Base-by-base conservation (phyloP, 2,888 invertebrate species). In the Brenthis ino region DNA sequence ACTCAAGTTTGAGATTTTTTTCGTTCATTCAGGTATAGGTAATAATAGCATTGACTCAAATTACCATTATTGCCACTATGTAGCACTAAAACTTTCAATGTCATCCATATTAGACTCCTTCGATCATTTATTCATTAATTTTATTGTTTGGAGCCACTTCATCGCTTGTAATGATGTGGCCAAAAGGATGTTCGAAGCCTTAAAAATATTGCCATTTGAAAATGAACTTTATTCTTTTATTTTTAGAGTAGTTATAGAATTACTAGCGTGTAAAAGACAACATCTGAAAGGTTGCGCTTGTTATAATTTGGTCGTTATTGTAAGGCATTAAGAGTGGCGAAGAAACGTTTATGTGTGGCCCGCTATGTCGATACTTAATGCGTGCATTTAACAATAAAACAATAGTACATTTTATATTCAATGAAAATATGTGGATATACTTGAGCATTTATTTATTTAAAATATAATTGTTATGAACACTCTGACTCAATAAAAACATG, bases 331-430 rank as follows among this genome's bases (percentile, higher is more conserved):
- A 64, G 70, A 57, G 33, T n/a, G 47, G 20, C 51, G 28, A 12
- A 43, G 48, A 56, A 50, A 66, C 28, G 63, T 73, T 72, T 71
- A 73, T 65, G 74, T 75, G 74, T 75, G 74, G 74, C 72, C 74
- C 70, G 51, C 66, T 73, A 72, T 69, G 78, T 78, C 77, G 78
- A 76, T 80, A 77, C 79, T 79, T 82, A 84, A 83, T 82, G 85
- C 81, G 80, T 80, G 79, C 80, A 75, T 75, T 77, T 70, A 74
- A 70, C 82, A 83, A 84, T 86, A 85, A 88, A 85, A 87, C 84
- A 85, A 87, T 82, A 80, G 73, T 76, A 77, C 76, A 72, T 75
- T 71, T 72, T 64, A 71, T 74, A 61, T 72, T 65, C 58, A 74
- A 72, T 70, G 67, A 74, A 67, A 75, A 76, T 72, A 28, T 75